Evolutionary conservation across 2,888 invertebrate species (phyloP), one percentile per base, ranked within the genome.

Genomic region (Cerceris rybyensis): DNA sequence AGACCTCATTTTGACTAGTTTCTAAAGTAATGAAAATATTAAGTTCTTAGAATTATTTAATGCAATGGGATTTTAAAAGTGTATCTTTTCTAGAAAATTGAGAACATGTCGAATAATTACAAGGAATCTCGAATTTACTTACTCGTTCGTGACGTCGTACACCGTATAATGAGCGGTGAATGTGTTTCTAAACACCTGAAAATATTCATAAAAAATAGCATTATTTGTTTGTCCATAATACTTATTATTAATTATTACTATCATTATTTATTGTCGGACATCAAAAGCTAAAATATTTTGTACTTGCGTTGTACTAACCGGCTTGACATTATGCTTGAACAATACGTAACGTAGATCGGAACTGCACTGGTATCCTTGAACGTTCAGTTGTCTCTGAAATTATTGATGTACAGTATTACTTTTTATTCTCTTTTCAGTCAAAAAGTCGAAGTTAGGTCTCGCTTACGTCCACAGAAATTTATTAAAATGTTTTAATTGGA

Each of bases 121-220:
- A 11, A 46, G 7, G n/a, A n/a, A 50, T 57, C 7, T 59, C 50
- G n/a, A n/a, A 50, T 57, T 6, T 59, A 96, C 96, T 96, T 93
- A 97, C 96, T 97, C 97, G 93, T 97, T 97, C 91, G 95, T 96
- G 93, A 97, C 97, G 94, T 97, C 97, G 94, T 97, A 97, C 93
- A 97, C 96, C 88, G 97, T 97, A 94, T 97, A 97, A 93, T 96
- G 96, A 88, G 97, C 97, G 90, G 96, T 96, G 94, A 96, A 96
- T 85, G 97, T 96, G 94, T 96, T 95, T 93, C 96, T 95, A 93
- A 96, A 97, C 93, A 97, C 96, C 97, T 97, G 94, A 58, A 94
- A 95, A 91, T 90, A 65, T 52, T 11, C 13, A n/a, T 43, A 41
- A n/a, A 13, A 5, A 46, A 46, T 11, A 1, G 46, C 11, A 11